Evolutionary conservation across 37 sponge, comb jelly and placozoan genomes (phyloP), one percentile per base, ranked within the genome.

Genomic region (Cliona cf. orientalis): DNA sequence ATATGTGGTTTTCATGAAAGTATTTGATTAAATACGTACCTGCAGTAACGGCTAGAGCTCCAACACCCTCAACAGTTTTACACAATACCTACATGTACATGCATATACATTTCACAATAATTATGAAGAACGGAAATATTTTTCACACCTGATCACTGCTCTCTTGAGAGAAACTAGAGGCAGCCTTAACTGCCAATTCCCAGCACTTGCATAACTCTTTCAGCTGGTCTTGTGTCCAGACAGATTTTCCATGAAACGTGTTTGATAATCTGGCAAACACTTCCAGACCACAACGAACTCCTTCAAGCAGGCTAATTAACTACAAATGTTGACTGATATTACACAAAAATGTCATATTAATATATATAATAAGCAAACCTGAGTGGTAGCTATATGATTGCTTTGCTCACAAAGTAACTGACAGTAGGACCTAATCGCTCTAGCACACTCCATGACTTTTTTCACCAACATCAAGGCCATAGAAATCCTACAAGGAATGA

Each of bases 281-380:
- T 0, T 76, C 77, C 62, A 76, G 63, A 44, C 62, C 77, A 41
- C 36, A 42, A 26, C 64, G 61, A 43, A 76, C 31, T 42, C 63
- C 77, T 62, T 76, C 77, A 43, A 60, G 38, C 22, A 39, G 58
- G 64, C 46, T 57, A 35, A 28, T 9, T 11, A 76, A 11, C 77
- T 76, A 31, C 3, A 35, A 12, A 35, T 36, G 22, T 11, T 9
- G 40, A 9, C 9, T 3, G 41, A 68, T 36, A 35, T 37, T 36
- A 7, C 6, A 35, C 17, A 22, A 36, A 6, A 68, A 68, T 36
- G 40, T 12, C n/a, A n/a, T n/a, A n/a, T n/a, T n/a, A n/a, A n/a
- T n/a, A n/a, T n/a, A n/a, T n/a, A n/a, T n/a, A n/a, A n/a, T n/a
- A n/a, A n/a, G n/a, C n/a, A n/a, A n/a, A n/a, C n/a, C n/a, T n/a